A percentile compares a stretch with the other conserved stretches of the same genome.
Conservation (phyloP, 2,797 vertebrate species). For the Xiphophorus birchmanni region DNA sequence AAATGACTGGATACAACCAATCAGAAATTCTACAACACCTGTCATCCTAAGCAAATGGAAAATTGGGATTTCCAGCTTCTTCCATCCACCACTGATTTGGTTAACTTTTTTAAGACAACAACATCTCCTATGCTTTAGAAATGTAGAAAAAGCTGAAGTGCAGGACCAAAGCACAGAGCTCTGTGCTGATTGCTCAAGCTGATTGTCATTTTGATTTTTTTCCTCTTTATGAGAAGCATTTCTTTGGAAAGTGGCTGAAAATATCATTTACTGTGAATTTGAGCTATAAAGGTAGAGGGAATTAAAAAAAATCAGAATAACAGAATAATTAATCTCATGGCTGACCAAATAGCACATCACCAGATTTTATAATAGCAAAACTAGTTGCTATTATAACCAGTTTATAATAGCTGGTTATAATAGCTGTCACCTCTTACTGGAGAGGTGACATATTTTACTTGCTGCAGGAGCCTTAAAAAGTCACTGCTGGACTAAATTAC, state of each 20-base stretch:
- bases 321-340: neutral
- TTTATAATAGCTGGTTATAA: too few relatives aligned
- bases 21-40: neutral
- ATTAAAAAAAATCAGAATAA: neutral
- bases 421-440: too few relatives aligned
- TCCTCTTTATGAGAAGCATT: neutral
- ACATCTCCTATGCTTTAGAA: neutral
- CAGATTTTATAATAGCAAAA: too few relatives aligned
- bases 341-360: too few relatives aligned
- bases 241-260: neutral
- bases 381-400: too few relatives aligned
- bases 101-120: neutral
- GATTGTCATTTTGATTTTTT: neutral
- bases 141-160: neutral
- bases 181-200: neutral
- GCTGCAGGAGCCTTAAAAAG: neutral
- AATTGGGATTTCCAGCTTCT: neutral
- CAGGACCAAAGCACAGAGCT: neutral
- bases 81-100: neutral
- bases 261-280: neutral
- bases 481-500: neutral
- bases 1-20: too few relatives aligned
- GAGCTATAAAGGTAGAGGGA: neutral
- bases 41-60: neutral
- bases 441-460: neutral